These are phyloP conservation scores for Drosophila leontia DNA, from an alignment of 1,140 invertebrate species.

Conservation along the genomic window DNA sequence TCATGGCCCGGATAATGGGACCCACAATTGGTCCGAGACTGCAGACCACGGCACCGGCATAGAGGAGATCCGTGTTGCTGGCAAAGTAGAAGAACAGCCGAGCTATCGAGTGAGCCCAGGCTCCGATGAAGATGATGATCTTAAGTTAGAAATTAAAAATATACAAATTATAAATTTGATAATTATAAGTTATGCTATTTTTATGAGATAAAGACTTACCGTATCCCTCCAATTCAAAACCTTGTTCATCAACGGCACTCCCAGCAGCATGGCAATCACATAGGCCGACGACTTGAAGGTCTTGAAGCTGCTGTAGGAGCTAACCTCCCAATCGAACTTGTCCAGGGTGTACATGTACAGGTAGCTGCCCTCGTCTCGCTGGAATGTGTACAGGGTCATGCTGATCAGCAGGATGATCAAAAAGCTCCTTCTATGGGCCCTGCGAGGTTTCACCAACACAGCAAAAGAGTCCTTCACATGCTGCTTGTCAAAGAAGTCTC, in stretches of 20 bases:
- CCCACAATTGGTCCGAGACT: slow-evolving; percentile 90
- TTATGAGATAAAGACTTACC: slow-evolving; percentile 62
- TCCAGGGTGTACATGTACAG: slow-evolving; percentile 89
- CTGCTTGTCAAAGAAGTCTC: slow-evolving; percentile 89
- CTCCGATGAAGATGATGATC: slow-evolving; percentile 89
- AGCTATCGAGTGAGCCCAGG: slow-evolving; percentile 88
- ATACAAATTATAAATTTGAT: not conserved
- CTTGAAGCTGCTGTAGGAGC: slow-evolving; percentile 88
- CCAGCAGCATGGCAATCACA: slow-evolving; percentile 88
- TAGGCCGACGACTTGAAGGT: slow-evolving; percentile 89
- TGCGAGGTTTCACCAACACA: slow-evolving; percentile 87
- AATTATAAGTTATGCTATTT: too few relatives aligned
- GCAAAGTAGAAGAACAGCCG: slow-evolving; percentile 89
- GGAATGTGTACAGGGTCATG: slow-evolving; percentile 92
- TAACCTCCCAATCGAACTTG: slow-evolving; percentile 89
- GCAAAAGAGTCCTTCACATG: slow-evolving; percentile 88
- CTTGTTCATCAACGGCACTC: slow-evolving; percentile 89
- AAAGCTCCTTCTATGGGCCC: slow-evolving; percentile 86
- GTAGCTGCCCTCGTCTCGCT: slow-evolving; percentile 90
- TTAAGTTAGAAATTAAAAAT: slow-evolving; percentile 43
- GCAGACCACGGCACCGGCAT: slow-evolving; percentile 88
- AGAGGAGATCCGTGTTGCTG: slow-evolving; percentile 86
- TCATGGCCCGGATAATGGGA: slow-evolving; percentile 90
- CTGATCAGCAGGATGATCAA: slow-evolving; percentile 88
- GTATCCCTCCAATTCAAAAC: slow-evolving; percentile 88